Conservation (phyloP, 2,888 invertebrate genomes). For the Bombylius major region DNA sequence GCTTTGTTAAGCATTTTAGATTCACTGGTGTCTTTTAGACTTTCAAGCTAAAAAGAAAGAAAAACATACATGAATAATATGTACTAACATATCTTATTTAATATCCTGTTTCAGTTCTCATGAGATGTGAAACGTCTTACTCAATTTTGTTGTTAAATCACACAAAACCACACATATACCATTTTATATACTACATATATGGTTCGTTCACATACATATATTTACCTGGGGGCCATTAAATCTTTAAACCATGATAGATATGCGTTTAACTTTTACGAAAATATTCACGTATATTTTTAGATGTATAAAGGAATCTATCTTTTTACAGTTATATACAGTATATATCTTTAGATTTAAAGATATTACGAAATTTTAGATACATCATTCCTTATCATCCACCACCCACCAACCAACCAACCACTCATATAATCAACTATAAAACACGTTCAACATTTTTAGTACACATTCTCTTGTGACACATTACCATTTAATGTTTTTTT, state of each 20-base stretch:
- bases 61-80: no score
- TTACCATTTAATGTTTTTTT: no score
- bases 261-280: slow-evolving; percentile 3
- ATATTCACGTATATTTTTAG: background rate
- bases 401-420: no score
- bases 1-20: background rate
- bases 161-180: slow-evolving; percentile 16
- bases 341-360: no score
- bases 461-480: no score
- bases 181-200: slow-evolving; percentile 11
- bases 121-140: slow-evolving; percentile 15
- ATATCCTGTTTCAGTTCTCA: background rate
- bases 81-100: background rate
- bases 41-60: no score
- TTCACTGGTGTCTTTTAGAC: background rate
- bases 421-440: no score
- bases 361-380: no score
- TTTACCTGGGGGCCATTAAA: slow-evolving; percentile 21
- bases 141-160: slow-evolving; percentile 17
- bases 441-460: no score
- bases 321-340: no score
- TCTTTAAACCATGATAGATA: slow-evolving; percentile 20
- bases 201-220: slow-evolving; percentile 17
- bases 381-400: no score
- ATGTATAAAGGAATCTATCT: no score